phyloP scores from a whole-genome alignment of 2,888 invertebrate genomes.

The Marronus borbonicus region DNA sequence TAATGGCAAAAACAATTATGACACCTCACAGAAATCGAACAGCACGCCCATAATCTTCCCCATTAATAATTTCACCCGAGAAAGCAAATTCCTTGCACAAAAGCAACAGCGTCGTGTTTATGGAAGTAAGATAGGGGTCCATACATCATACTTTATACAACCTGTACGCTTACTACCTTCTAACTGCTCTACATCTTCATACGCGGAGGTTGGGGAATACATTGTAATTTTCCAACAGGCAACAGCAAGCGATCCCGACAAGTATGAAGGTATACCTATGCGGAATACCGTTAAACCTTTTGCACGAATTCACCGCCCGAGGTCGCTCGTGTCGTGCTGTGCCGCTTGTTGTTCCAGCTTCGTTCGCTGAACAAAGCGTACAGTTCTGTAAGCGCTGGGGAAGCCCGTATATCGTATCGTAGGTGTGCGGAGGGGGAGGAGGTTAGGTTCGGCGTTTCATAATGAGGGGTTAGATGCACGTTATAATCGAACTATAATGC shows the following conservation, averaged over 20 bases:
- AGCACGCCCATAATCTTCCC: slow-evolving; percentile 22
- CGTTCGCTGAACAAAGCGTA: slow-evolving; percentile 23
- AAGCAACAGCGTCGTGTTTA: slow-evolving; percentile 47
- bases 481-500: slow-evolving; percentile 58
- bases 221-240: slow-evolving; percentile 39
- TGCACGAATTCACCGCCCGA: slow-evolving; percentile 47
- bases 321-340: slow-evolving; percentile 40
- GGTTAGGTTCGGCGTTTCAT: slow-evolving; percentile 40
- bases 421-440: slow-evolving; percentile 42
- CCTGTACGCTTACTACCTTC: slow-evolving; percentile 9
- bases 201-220: slow-evolving; percentile 17
- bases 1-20: too few species aligned
- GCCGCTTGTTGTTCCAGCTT: slow-evolving; percentile 25
- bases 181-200: background rate
- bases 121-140: slow-evolving; percentile 44
- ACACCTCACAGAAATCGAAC: too few species aligned
- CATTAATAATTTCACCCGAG: slow-evolving; percentile 45
- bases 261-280: background rate
- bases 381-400: background rate
- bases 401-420: slow-evolving; percentile 21
- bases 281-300: slow-evolving; percentile 36
- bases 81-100: slow-evolving; percentile 41
- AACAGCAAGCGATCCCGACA: slow-evolving; percentile 14
- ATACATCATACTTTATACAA: slow-evolving; percentile 46
- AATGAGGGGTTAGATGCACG: slow-evolving; percentile 56